Base-by-base conservation (phyloP, 2,797 vertebrate species). In the Peromyscus melanophrys region DNA sequence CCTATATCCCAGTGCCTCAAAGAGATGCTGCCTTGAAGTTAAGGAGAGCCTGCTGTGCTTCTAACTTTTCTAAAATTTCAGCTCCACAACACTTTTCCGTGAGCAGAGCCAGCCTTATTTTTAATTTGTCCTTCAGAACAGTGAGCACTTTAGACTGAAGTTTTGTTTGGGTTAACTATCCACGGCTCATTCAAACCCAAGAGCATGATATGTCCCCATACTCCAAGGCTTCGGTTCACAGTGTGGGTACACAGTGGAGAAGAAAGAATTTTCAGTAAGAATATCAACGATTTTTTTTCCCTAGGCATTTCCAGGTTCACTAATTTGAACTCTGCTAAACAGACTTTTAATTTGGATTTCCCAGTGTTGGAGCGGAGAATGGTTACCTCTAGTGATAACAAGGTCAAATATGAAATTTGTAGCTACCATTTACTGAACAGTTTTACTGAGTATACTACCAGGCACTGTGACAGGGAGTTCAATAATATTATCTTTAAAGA, bases 121-220 rank as follows among this genome's bases (percentile, higher is more conserved):
- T 85, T 95, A 76, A 96, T 89, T 83, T 43, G 46, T 89, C 46
- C 55, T 86, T 81, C 16, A 77, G 34, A 89, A 77, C 4, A 43
- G n/a, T 16, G 55, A 78, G 19, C 13, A 73, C 77, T 78, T 73
- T 52, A 57, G 43, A 59, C 57, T 46, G 69, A 90, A 29, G 83
- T 46, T 63, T 92, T 65, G 67, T n/a, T 12, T 73, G 59, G 43
- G 29, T 94, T 78, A 37, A 19, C 55, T 87, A 55, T 52, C 55
- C 6, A 85, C 5, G 10, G 13, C 46, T 87, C 80, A 46, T 37
- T 94, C 11, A 49, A 92, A 78, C 27, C 43, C 61, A 31, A 67
- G 84, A 55, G 52, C 34, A 0, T 27, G 65, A 34, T 31, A 0
- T 5, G 63, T 4, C 10, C 0, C 13, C 59, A 12, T 13, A 43